Percentiles rank a stretch among this genome's conserved stretches.
Evolutionary conservation across 2,113 vertebrate species (phyloP).

Genomic region (Mastomys coucha): DNA sequence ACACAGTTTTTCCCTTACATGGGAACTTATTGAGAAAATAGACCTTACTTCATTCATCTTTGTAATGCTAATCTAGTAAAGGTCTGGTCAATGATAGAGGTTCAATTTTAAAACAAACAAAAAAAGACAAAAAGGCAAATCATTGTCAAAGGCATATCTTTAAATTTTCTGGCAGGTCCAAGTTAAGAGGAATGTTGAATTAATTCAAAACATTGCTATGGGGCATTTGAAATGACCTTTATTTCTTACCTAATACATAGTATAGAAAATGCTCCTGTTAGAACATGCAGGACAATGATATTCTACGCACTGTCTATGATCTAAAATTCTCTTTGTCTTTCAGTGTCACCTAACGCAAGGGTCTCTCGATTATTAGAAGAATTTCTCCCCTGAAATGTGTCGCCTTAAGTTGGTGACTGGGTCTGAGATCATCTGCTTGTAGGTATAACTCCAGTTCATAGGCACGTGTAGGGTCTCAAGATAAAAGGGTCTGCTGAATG

Average conservation of each 20-base stretch:
- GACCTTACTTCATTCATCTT: background rate
- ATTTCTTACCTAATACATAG: background rate
- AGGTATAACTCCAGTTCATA: background rate
- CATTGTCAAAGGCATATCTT: background rate
- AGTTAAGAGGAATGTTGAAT: background rate
- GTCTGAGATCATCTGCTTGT: background rate
- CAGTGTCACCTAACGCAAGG: background rate
- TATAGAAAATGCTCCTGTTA: background rate
- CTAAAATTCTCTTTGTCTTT: background rate
- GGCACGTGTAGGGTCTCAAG: background rate
- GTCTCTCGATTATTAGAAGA: background rate
- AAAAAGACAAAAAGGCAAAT: background rate
- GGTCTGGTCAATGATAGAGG: background rate
- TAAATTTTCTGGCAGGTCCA: background rate
- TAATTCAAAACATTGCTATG: background rate
- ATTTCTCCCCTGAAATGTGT: background rate
- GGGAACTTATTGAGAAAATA: background rate
- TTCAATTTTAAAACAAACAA: background rate
- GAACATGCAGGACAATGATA: background rate
- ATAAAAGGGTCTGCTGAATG: background rate
- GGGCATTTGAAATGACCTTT: background rate
- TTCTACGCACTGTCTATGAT: accelerated
- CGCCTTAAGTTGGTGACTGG: background rate
- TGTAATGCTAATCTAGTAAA: background rate
- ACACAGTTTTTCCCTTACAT: background rate